Percentiles rank a stretch among this genome's conserved stretches.
Evolutionary conservation across 2,113 vertebrate species (phyloP).

Genomic region (Loxodonta africana): DNA sequence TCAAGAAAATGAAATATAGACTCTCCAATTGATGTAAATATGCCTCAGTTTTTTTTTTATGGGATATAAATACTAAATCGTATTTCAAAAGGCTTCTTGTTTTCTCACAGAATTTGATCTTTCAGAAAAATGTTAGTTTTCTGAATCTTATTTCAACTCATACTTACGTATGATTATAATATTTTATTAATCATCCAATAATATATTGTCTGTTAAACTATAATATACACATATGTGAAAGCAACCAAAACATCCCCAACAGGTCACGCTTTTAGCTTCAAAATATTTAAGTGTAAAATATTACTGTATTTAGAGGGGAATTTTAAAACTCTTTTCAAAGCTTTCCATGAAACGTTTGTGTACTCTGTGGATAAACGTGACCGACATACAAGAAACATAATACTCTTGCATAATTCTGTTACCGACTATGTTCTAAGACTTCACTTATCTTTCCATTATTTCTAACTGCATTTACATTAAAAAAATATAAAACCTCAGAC

Average conservation of each 20-base stretch:
- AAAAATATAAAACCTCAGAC: neutral
- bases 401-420: neutral
- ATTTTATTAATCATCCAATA: neutral
- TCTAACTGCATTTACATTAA: neutral
- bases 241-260: neutral
- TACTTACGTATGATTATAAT: neutral
- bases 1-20: neutral
- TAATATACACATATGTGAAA: neutral
- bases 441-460: neutral
- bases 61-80: neutral
- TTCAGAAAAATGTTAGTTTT: neutral
- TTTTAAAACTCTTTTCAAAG: neutral
- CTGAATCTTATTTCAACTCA: neutral
- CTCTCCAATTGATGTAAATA: neutral
- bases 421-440: neutral
- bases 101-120: neutral
- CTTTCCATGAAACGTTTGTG: neutral
- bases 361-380: neutral
- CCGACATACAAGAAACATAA: neutral
- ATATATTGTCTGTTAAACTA: neutral
- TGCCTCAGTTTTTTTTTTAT: neutral
- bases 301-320: neutral
- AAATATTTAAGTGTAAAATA: slow-evolving; percentile 2
- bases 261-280: neutral
- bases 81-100: neutral